phyloP scores from a whole-genome alignment of 2,113 vertebrate genomes.

The Xiphophorus hellerii region DNA sequence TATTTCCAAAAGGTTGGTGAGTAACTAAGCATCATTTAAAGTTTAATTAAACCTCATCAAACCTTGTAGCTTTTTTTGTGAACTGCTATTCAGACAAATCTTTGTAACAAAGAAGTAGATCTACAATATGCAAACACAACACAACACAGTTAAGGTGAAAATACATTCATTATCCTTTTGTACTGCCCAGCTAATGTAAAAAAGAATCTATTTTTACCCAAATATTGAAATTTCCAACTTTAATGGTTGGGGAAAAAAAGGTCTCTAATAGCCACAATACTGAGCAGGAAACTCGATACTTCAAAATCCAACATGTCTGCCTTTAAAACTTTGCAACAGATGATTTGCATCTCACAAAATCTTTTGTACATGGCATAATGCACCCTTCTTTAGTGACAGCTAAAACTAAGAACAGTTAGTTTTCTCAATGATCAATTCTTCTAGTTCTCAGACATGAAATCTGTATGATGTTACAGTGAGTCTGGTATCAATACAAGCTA shows the following conservation, averaged over 20 bases:
- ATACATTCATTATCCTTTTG: not conserved
- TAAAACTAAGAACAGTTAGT: not conserved
- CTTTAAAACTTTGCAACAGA: too few species aligned
- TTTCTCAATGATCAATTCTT: not conserved
- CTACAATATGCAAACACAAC: not conserved
- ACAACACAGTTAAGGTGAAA: not conserved
- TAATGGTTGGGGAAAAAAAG: not conserved
- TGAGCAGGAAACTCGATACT: not conserved
- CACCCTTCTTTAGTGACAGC: too few species aligned
- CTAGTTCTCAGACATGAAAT: not conserved
- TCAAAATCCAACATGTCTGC: too few species aligned
- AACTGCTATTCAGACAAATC: not conserved
- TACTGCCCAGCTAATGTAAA: not conserved
- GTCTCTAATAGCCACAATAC: not conserved
- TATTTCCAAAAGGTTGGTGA: slow-evolving; percentile 3
- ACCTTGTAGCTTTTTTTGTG: not conserved
- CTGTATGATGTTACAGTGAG: not conserved
- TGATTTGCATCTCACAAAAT: too few species aligned
- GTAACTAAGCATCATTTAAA: not conserved
- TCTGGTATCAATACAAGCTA: not conserved
- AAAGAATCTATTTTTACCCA: not conserved
- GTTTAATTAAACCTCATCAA: not conserved
- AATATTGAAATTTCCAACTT: not conserved
- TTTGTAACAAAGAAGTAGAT: not conserved
- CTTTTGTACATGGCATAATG: too few species aligned